Evolutionary conservation across 2,113 vertebrate genomes (phyloP), one percentile per base, ranked within the genome.

Genomic region (Sinocyclocheilus maitianheensis): DNA sequence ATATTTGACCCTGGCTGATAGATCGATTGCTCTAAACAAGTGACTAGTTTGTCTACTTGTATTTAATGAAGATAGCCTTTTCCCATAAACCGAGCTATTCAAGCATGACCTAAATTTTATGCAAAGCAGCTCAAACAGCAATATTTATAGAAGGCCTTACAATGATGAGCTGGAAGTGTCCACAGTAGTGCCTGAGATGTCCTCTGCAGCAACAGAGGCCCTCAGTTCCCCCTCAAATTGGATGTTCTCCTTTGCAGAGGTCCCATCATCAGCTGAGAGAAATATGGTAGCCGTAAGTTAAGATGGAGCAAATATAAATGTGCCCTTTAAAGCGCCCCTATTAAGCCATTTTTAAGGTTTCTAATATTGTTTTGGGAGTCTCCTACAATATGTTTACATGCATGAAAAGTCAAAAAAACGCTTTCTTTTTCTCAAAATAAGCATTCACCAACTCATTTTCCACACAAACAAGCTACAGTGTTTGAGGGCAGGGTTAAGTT

Each of bases 191-290:
- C 91, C 91, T 88, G 93, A 92, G 81, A 91, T 80, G 84, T 95
- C 93, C 82, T 95, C 94, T 92, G 93, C 3, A 93, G 93, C 84
- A 94, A 91, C 87, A 94, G 94, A 91, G 94, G 93, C 90, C 86
- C 92, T 91, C 20, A 96, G 94, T 88, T 95, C 95, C 91, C 93
- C 94, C 75, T 96, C 95, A 26, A 93, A 87, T 10, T 92, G 92
- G 77, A 95, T 93, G 91, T 93, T 92, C 91, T 96, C 94, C 88
- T 97, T 95, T 5, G 93, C 90, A 91, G 95, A 89, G 89, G 93
- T 92, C 55, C 93, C 93, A 88, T 96, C 97, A 94, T 97, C 95
- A 88, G 96, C 97, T 97, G 87, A 7, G 24, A 74, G 87, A 84
- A 13, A 62, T 3, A 63, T 6, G 26, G 20, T 37, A 46, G 24